phyloP scores from a whole-genome alignment of 1,140 invertebrate species.

The Cyrtorhinus lividipennis region DNA sequence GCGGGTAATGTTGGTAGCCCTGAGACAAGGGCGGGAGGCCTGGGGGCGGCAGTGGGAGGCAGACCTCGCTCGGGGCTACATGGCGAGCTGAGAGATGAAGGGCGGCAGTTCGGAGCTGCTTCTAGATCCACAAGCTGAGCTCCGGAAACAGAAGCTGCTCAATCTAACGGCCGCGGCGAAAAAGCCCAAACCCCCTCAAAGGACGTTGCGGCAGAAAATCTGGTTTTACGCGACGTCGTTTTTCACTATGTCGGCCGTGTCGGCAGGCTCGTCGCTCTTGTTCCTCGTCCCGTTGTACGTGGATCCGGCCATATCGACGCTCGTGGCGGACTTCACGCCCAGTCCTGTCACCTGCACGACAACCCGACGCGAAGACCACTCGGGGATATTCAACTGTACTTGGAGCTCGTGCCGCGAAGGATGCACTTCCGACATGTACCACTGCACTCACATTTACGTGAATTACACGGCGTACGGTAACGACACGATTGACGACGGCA shows the following conservation, averaged over 20 bases:
- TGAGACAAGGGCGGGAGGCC: constrained; percentile 28
- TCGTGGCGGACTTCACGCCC: constrained; percentile 66
- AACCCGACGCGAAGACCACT: constrained; percentile 52
- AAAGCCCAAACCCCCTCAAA: constrained; percentile 37
- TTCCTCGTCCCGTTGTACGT: constrained; percentile 81
- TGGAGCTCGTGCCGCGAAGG: constrained; percentile 78
- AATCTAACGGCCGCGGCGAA: constrained; percentile 38
- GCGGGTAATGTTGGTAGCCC: constrained; percentile 33
- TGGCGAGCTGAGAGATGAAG: constrained; percentile 42
- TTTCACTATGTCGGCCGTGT: constrained; percentile 58
- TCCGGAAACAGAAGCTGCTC: constrained; percentile 51
- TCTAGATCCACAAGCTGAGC: constrained; percentile 55
- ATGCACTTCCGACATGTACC: constrained; percentile 73
- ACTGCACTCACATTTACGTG: constrained; percentile 72
- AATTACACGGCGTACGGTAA: constrained; percentile 37
- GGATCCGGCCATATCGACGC: constrained; percentile 73
- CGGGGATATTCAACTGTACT: constrained; percentile 65
- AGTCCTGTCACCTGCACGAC: constrained; percentile 63
- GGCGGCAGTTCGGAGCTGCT: constrained; percentile 71
- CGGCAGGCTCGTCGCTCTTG: constrained; percentile 62
- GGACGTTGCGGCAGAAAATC: constrained; percentile 56
- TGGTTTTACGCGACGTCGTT: constrained; percentile 65
- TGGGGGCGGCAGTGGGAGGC: constrained; percentile 23
- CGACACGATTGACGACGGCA: constrained; percentile 8
- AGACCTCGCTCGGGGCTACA: constrained; percentile 26